Conservation (phyloP, 1,140 invertebrate species). For the Conus ventricosus region DNA sequence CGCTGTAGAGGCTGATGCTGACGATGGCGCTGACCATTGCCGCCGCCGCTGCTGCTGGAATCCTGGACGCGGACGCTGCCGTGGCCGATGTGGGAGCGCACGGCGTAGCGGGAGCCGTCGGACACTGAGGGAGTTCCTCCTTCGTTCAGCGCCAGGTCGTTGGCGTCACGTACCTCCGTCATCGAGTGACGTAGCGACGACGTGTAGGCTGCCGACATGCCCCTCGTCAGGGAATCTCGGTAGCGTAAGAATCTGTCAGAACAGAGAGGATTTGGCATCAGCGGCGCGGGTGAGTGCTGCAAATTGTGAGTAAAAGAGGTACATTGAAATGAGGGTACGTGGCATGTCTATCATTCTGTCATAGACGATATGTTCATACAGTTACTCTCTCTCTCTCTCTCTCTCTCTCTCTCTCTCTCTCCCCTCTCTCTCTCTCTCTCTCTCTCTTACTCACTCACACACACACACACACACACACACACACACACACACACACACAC, state of each 20-base stretch:
- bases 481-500: conserved; percentile 30
- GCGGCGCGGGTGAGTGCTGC: too few relatives aligned
- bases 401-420: background rate
- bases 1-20: background rate
- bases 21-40: background rate
- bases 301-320: too few relatives aligned
- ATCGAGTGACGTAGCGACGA: conserved; percentile 30
- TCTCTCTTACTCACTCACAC: conserved; percentile 4
- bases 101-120: conserved; percentile 10
- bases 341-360: background rate
- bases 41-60: background rate
- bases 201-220: conserved; percentile 26
- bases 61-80: background rate
- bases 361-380: background rate
- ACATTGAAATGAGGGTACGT: background rate
- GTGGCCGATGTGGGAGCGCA: background rate
- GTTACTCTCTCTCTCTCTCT: background rate
- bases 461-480: conserved; percentile 7
- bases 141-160: conserved; percentile 31
- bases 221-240: conserved; percentile 24
- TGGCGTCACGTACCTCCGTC: conserved; percentile 36
- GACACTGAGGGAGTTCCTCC: background rate
- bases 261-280: too few relatives aligned
- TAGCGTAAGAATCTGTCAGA: conserved; percentile 30
- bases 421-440: background rate